A percentile compares a stretch with the other conserved stretches of the same genome.
Conservation (phyloP, 1,140 invertebrate species). For the Oedothorax gibbosus region DNA sequence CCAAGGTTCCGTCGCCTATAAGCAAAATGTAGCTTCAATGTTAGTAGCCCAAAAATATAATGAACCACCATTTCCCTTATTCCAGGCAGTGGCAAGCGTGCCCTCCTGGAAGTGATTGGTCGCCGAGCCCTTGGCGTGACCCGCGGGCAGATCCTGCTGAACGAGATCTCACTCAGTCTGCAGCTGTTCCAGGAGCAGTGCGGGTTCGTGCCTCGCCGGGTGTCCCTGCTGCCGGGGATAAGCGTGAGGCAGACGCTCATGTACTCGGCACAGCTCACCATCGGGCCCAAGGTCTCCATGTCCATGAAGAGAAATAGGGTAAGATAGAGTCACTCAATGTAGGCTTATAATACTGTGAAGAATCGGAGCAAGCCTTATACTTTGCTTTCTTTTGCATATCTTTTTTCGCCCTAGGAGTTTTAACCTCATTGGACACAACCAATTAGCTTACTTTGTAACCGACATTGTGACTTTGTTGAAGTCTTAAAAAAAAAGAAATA, state of each 20-base stretch:
- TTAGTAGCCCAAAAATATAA: too few relatives aligned
- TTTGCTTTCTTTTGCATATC: too few relatives aligned
- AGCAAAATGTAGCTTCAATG: too few relatives aligned
- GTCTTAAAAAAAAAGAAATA: too few relatives aligned
- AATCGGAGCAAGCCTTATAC: too few relatives aligned
- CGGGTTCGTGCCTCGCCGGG: conserved; percentile 85
- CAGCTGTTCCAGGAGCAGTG: conserved; percentile 84
- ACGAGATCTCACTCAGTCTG: conserved; percentile 82
- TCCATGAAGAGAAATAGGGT: conserved; percentile 63
- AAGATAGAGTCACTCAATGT: not conserved
- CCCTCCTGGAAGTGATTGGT: conserved; percentile 89
- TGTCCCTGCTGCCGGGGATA: conserved; percentile 83
- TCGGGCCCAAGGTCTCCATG: conserved; percentile 74
- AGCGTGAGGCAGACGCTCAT: conserved; percentile 87
- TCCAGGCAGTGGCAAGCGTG: conserved; percentile 87
- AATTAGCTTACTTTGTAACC: too few relatives aligned
- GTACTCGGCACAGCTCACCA: conserved; percentile 77
- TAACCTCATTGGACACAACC: too few relatives aligned
- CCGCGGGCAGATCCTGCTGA: conserved; percentile 86
- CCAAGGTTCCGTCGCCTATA: too few relatives aligned
- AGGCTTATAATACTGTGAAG: too few relatives aligned
- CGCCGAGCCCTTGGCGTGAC: conserved; percentile 74
- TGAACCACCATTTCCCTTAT: not conserved
- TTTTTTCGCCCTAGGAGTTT: too few relatives aligned
- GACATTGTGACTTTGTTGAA: too few relatives aligned